Percentiles rank a stretch among this genome's conserved stretches.
phyloP scores from a whole-genome alignment of 2,113 vertebrate species.

The Rhodinocichla rosea region DNA sequence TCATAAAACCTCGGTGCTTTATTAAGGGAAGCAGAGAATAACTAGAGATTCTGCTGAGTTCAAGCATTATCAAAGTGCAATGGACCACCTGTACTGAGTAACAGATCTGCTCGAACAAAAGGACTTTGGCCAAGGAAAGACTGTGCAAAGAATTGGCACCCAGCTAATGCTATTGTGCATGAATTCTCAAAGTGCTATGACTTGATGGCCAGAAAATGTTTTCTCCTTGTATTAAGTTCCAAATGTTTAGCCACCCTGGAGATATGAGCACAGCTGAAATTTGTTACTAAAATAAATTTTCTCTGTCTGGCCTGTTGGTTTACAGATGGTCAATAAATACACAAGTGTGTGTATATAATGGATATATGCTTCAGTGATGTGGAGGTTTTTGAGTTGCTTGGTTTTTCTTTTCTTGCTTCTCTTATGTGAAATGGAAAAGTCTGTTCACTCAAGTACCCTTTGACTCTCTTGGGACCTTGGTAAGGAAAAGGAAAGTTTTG shows the following conservation, averaged over 20 bases:
- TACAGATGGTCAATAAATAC: background rate
- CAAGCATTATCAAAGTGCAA: background rate
- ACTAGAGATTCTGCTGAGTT: background rate
- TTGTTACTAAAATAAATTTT: background rate
- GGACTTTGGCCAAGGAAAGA: background rate
- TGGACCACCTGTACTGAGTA: background rate
- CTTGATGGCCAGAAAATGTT: constrained; percentile 29
- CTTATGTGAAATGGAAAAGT: background rate
- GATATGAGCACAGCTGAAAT: background rate
- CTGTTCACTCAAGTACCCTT: background rate
- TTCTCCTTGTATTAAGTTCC: background rate
- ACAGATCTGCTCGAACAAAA: background rate
- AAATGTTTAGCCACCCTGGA: constrained; percentile 1
- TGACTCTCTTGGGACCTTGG: background rate
- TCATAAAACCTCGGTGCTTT: background rate
- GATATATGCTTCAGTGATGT: background rate
- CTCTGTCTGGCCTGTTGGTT: background rate
- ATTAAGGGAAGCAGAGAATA: background rate
- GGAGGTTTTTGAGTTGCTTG: background rate
- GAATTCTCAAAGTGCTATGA: background rate
- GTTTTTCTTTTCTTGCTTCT: background rate
- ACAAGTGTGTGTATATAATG: background rate
- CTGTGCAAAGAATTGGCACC: background rate
- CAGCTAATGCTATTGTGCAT: background rate
- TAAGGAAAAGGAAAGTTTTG: background rate